phyloP scores from a whole-genome alignment of 2,113 vertebrate species.

The Bucco capensis region DNA sequence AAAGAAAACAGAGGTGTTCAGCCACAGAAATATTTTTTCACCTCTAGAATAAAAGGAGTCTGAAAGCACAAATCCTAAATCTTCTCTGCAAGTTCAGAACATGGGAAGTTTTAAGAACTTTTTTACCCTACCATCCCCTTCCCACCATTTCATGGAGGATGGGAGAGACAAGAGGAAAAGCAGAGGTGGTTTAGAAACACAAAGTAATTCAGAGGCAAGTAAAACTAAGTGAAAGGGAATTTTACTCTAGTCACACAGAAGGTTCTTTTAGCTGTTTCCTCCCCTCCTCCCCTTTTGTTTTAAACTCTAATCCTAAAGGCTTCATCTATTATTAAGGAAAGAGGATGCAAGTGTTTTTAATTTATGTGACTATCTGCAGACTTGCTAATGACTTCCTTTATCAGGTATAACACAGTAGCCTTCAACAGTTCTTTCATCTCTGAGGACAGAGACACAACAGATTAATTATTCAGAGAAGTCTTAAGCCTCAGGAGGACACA shows the following conservation, averaged over 20 bases:
- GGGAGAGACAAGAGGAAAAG: neutral
- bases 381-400: constrained; percentile 5
- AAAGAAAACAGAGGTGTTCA: neutral
- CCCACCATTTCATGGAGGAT: neutral
- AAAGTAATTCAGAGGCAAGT: neutral
- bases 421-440: neutral
- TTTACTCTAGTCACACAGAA: neutral
- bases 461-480: neutral
- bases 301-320: neutral
- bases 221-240: neutral
- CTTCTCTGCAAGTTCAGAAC: neutral
- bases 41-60: neutral
- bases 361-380: neutral
- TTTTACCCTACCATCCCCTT: neutral
- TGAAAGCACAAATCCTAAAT: neutral
- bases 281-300: accelerated
- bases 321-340: constrained; percentile 1
- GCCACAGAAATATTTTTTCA: neutral
- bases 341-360: constrained; percentile 9
- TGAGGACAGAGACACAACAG: neutral
- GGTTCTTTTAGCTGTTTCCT: neutral
- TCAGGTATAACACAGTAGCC: constrained; percentile 12
- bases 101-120: accelerated
- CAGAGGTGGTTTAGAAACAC: neutral
- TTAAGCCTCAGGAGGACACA: neutral